These are phyloP conservation scores for Omphaloscelis lunosa DNA, from an alignment of 2,888 invertebrate genomes.

Conservation along the genomic window DNA sequence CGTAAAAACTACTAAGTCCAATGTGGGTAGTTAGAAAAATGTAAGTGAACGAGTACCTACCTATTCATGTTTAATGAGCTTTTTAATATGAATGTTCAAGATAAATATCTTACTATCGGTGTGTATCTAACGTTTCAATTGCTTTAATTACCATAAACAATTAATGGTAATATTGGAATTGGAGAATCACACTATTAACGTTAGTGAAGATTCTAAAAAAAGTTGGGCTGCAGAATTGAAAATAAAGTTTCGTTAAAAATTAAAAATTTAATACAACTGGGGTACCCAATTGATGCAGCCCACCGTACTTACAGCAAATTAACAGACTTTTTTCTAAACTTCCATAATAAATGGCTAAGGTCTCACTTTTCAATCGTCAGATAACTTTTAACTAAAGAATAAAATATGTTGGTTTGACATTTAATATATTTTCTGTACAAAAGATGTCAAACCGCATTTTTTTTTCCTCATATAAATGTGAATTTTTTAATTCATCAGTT, in stretches of 20 bases:
- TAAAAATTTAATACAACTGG: too few species aligned
- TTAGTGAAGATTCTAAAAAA: not conserved
- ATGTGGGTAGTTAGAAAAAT: constrained; percentile 36
- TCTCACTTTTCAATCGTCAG: not conserved
- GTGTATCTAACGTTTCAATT: constrained; percentile 40
- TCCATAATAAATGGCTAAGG: not conserved
- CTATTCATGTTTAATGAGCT: constrained; percentile 23
- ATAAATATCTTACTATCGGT: constrained; percentile 38
- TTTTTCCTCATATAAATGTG: not conserved
- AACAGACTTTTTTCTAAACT: not conserved
- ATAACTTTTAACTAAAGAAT: not conserved
- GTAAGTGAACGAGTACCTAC: constrained; percentile 6
- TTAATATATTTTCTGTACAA: not conserved
- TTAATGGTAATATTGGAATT: constrained; percentile 5
- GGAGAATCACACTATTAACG: not conserved
- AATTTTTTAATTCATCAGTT: too few species aligned
- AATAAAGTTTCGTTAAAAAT: not conserved
- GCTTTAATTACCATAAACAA: constrained; percentile 22
- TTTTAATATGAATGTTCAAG: constrained; percentile 19
- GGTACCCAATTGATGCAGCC: too few species aligned
- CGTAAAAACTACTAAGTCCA: not conserved
- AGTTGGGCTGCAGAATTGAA: not conserved
- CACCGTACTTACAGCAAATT: too few species aligned
- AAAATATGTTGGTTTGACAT: not conserved
- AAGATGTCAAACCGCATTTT: not conserved